A percentile compares a stretch with the other conserved stretches of the same genome.
These are phyloP conservation scores for Palythoa grandis DNA, from an alignment of 92 coral and sea anemone genomes.

Conservation along the genomic window DNA sequence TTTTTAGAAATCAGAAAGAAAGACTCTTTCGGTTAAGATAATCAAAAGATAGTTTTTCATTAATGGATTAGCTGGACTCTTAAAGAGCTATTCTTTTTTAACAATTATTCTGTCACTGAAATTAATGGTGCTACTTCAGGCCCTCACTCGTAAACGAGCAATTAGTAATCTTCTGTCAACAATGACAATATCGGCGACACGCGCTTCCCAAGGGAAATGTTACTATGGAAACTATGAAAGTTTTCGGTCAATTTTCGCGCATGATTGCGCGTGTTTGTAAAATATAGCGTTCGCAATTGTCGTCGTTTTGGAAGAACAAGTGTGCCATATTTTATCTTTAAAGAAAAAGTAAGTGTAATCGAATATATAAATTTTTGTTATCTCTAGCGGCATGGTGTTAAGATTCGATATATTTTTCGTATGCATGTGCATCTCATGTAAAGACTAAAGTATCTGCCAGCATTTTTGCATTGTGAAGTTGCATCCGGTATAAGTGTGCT, in stretches of 20 bases:
- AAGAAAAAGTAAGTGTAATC: constrained; percentile 7
- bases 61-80: neutral
- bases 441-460: neutral
- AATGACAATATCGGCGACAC: neutral
- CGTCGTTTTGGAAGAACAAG: neutral
- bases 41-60: neutral
- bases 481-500: neutral
- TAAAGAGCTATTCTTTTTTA: neutral
- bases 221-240: constrained; percentile 14
- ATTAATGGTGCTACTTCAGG: neutral
- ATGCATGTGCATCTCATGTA: no score
- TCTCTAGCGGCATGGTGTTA: no score
- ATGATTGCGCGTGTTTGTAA: neutral
- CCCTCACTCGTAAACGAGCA: neutral
- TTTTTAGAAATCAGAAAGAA: no score
- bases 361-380: neutral
- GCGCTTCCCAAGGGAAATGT: neutral
- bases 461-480: neutral
- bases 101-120: neutral
- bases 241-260: neutral
- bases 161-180: neutral
- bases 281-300: neutral
- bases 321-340: neutral
- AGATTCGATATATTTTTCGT: no score
- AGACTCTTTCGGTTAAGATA: no score